Conservation (phyloP, 2,888 invertebrate genomes). For the Lissonota sp. region DNA sequence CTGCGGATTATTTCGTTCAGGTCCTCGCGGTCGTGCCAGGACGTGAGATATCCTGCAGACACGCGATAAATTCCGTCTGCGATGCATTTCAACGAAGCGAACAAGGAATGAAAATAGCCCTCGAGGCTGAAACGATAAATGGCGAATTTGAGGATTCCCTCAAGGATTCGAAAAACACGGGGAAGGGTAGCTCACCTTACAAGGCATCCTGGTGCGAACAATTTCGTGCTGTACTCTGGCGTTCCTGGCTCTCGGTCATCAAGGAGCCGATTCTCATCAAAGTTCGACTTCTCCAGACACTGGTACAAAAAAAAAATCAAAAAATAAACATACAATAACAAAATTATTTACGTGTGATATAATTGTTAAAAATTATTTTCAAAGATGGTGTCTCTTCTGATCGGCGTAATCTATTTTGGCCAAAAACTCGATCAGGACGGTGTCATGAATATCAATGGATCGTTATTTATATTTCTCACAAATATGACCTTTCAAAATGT, state of each 20-base stretch:
- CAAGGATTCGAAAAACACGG: conserved; percentile 56
- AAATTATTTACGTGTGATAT: conserved; percentile 1
- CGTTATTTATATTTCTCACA: conserved; percentile 94
- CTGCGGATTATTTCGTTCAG: conserved; percentile 97
- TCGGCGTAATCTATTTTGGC: conserved; percentile 94
- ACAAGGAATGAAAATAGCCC: conserved; percentile 86
- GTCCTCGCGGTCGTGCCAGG: conserved; percentile 94
- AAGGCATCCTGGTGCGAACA: conserved; percentile 95
- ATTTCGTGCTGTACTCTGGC: conserved; percentile 94
- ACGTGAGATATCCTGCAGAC: conserved; percentile 91
- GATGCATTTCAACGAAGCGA: conserved; percentile 89
- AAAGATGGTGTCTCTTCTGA: conserved; percentile 94
- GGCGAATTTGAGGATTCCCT: conserved; percentile 73
- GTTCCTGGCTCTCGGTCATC: conserved; percentile 94
- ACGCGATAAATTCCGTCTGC: conserved; percentile 92
- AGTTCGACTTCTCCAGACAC: conserved; percentile 94
- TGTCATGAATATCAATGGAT: conserved; percentile 97
- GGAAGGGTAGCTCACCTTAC: conserved; percentile 86
- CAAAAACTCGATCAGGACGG: conserved; percentile 93
- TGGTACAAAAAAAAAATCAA: conserved; percentile 87
- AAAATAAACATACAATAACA: neutral
- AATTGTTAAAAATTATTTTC: conserved; percentile 65
- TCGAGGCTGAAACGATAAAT: conserved; percentile 85
- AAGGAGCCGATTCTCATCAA: conserved; percentile 96
- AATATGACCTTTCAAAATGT: conserved; percentile 98